These are phyloP conservation scores for Laothoe populi DNA, from an alignment of 2,888 invertebrate species.

Conservation along the genomic window DNA sequence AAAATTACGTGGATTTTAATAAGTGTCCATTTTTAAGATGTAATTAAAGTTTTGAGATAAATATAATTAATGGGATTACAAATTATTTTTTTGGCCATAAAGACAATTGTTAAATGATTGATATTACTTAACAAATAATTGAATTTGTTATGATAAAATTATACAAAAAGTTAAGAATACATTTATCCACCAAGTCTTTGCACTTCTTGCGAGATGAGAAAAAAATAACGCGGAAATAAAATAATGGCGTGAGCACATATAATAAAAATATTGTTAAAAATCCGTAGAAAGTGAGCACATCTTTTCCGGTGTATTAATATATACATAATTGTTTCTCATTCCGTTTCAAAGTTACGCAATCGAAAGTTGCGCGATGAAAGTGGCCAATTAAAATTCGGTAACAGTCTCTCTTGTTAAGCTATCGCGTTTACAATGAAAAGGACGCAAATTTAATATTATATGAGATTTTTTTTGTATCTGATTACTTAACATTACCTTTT, in stretches of 20 bases:
- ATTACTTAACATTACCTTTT: neutral
- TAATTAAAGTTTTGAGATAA: neutral
- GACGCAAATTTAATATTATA: constrained; percentile 8
- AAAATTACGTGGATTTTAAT: constrained; percentile 3
- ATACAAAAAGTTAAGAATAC: neutral
- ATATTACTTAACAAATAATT: too few species aligned
- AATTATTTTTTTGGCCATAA: too few species aligned
- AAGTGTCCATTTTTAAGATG: neutral
- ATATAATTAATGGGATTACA: too few species aligned
- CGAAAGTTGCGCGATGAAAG: constrained; percentile 70
- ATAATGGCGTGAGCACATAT: constrained; percentile 34
- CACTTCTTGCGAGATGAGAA: constrained; percentile 3
- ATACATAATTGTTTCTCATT: constrained; percentile 80
- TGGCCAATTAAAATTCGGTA: constrained; percentile 75
- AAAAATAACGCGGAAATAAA: constrained; percentile 35
- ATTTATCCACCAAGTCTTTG: neutral
- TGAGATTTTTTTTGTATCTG: constrained; percentile 3
- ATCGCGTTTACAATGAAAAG: constrained; percentile 22
- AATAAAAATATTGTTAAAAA: constrained; percentile 47
- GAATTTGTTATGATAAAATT: too few species aligned
- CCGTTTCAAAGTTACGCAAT: constrained; percentile 63
- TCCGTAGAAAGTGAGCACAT: constrained; percentile 71
- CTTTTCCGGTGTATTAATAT: constrained; percentile 75
- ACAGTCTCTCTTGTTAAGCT: constrained; percentile 40
- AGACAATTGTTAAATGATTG: too few species aligned